Base-by-base conservation (phyloP, 2,888 invertebrate genomes). In the Nomada lathburiana region DNA sequence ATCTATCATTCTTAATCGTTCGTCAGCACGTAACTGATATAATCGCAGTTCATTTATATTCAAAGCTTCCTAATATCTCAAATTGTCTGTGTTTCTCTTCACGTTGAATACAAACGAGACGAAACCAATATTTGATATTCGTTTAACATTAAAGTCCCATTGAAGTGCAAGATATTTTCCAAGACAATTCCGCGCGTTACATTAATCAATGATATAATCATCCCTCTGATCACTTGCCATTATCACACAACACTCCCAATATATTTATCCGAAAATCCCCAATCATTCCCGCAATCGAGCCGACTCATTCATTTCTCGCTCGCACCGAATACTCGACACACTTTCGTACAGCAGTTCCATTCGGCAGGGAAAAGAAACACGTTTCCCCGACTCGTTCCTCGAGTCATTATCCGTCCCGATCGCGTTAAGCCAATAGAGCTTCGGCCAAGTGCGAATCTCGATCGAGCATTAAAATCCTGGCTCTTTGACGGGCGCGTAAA, bases 401-500 rank as follows among this genome's bases (percentile, higher is more conserved):
- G 36, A 36, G 36, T 36, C 0, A 36, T 36, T 36, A 36, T 36
- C 10, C 16, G 2, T 20, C 29, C 5, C 23, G 9, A 47, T 47
- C 47, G 10, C 7, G 36, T 36, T 36, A 7, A 7, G 7, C 36
- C 36, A 36, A 36, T 36, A 36, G 7, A 36, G 36, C 36, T 36
- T 0, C 29, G 29, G 29, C 29, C 71, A 16, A 23, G 62, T 36
- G 36, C 62, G 62, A 52, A 62, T 60, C 60, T 36, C 50, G 23
- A 71, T 52, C 72, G 42, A 42, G 52, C 52, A 60, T 60, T 52
- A 71, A 60, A 71, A 47, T 5, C 57, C 2, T 0, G 9, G 4
- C n/a, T 18, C 50, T 47, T 11, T 36, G 70, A 60, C 69, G 50
- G 57, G 60, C 64, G 65, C 63, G 74, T 62, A 77, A 82, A 84